Percentiles rank a stretch among this genome's conserved stretches.
These are phyloP conservation scores for Ariolimax columbianus DNA, from an alignment of 2,888 invertebrate genomes.

Conservation along the genomic window DNA sequence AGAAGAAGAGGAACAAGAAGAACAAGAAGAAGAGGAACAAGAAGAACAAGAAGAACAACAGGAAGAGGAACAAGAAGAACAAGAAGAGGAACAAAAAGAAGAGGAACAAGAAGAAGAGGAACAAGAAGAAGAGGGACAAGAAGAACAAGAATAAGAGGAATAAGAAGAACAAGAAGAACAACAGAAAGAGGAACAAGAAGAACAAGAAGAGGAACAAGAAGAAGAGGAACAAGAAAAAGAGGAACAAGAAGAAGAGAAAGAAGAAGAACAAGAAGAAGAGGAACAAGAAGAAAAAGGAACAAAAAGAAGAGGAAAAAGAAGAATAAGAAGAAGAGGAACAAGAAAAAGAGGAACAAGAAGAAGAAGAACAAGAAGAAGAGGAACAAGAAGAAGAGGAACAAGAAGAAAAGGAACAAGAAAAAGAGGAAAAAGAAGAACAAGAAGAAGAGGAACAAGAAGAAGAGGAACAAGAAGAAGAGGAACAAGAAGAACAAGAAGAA, in stretches of 20 bases:
- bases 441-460: background rate
- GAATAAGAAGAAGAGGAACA: conserved; percentile 7
- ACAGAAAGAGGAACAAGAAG: no score
- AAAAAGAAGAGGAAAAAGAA: background rate
- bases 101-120: conserved; percentile 4
- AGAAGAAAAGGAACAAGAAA: background rate
- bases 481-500: no score
- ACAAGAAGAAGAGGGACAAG: no score
- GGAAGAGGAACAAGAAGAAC: no score
- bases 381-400: background rate
- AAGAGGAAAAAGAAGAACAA: background rate
- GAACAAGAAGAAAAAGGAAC: background rate
- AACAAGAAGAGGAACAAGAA: no score
- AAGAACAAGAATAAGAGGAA: no score
- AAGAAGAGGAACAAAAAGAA: no score
- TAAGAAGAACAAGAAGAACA: no score
- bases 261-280: background rate
- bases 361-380: background rate
- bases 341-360: background rate
- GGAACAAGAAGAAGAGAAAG: background rate
- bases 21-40: conserved; percentile 14
- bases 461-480: background rate
- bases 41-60: no score
- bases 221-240: background rate
- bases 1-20: conserved; percentile 9